Conservation (phyloP, 2,113 vertebrate species). For the Opisthocomus hoazin region DNA sequence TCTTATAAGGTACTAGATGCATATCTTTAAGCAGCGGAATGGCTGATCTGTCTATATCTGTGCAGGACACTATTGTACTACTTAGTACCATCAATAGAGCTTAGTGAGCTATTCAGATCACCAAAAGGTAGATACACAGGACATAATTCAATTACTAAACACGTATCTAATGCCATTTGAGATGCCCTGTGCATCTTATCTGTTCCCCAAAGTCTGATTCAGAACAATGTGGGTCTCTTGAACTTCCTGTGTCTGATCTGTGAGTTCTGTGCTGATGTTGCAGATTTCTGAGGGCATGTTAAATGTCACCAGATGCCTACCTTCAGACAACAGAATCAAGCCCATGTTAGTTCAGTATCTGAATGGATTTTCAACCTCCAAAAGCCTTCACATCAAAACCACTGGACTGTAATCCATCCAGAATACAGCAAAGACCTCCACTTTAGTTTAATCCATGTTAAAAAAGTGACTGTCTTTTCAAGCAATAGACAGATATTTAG, state of each 20-base stretch:
- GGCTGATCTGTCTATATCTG: neutral
- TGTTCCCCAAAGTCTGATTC: neutral
- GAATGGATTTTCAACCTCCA: neutral
- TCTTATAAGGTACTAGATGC: neutral
- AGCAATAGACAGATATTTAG: neutral
- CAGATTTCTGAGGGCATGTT: neutral
- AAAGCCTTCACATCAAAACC: neutral
- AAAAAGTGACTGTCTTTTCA: neutral
- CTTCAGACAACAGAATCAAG: neutral
- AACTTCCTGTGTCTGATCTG: fast-evolving
- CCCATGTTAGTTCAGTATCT: neutral
- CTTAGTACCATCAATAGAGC: neutral
- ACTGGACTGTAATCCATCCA: neutral
- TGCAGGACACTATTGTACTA: neutral
- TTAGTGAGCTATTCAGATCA: neutral
- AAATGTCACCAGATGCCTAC: neutral
- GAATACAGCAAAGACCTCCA: neutral
- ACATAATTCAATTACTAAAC: neutral
- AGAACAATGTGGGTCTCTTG: neutral
- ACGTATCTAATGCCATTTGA: neutral
- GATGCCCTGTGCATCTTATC: fast-evolving
- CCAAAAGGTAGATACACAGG: neutral
- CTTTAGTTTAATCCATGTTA: neutral
- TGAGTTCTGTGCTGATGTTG: neutral
- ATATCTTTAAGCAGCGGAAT: neutral